phyloP scores from a whole-genome alignment of 2,113 vertebrate genomes.

The Eidolon helvum region DNA sequence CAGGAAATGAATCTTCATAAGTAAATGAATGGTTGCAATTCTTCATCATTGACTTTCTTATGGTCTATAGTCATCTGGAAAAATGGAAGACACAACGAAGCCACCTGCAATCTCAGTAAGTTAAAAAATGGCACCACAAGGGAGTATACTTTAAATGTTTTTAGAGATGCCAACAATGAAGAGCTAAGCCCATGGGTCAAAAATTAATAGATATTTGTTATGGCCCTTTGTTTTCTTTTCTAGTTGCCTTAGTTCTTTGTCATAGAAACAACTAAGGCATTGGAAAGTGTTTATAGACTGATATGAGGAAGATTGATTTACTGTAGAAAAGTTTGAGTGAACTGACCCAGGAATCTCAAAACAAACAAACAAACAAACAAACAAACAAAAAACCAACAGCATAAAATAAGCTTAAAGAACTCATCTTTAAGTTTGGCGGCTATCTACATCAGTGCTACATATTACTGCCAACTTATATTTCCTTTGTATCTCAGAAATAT shows the following conservation, averaged over 20 bases:
- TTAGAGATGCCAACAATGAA: background rate
- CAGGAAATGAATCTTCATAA: constrained; percentile 44
- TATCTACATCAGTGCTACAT: background rate
- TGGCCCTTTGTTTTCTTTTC: constrained; percentile 51
- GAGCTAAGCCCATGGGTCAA: background rate
- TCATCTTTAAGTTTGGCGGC: background rate
- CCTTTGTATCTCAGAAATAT: background rate
- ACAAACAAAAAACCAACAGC: too few relatives aligned
- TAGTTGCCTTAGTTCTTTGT: background rate
- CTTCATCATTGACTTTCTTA: constrained; percentile 39
- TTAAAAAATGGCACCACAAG: background rate
- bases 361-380: background rate
- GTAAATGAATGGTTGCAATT: constrained; percentile 46
- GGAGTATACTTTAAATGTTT: constrained; percentile 45
- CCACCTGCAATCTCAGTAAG: constrained; percentile 32
- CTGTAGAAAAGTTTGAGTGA: background rate
- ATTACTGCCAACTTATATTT: background rate
- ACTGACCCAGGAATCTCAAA: background rate
- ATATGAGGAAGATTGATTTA: constrained; percentile 31
- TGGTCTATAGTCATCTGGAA: constrained; percentile 22
- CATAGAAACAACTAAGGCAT: background rate
- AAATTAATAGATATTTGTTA: constrained; percentile 28
- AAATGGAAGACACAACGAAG: background rate
- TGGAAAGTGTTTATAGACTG: constrained; percentile 27
- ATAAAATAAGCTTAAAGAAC: background rate